Evolutionary conservation across 2,888 invertebrate species (phyloP).

Genomic region (Caprella mutica): DNA sequence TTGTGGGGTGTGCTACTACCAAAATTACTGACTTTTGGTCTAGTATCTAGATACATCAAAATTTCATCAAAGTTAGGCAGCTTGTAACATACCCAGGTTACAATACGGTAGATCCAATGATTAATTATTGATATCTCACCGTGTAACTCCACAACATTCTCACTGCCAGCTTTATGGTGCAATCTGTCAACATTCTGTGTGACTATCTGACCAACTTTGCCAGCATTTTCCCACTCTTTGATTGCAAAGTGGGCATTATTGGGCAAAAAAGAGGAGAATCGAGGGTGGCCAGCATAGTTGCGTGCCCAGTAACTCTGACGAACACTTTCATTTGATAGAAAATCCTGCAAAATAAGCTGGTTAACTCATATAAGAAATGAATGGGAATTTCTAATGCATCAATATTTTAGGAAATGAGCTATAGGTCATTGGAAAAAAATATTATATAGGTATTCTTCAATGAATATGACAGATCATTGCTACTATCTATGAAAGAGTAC

Average conservation of each 20-base stretch:
- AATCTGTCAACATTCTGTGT: slow-evolving; percentile 95
- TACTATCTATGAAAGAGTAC: too few species aligned
- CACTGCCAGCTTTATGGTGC: slow-evolving; percentile 79
- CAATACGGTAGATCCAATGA: not conserved
- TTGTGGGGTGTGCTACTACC: too few species aligned
- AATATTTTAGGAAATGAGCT: too few species aligned
- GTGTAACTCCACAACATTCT: slow-evolving; percentile 71
- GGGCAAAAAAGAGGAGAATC: slow-evolving; percentile 65
- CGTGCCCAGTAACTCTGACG: slow-evolving; percentile 88
- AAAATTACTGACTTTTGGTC: too few species aligned
- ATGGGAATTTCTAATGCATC: too few species aligned
- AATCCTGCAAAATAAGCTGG: slow-evolving; percentile 24
- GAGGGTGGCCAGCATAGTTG: slow-evolving; percentile 81
- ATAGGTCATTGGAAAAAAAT: too few species aligned
- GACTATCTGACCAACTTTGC: slow-evolving; percentile 57
- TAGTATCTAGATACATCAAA: too few species aligned
- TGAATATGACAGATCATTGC: too few species aligned
- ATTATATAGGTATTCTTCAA: too few species aligned
- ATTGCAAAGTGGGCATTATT: slow-evolving; percentile 65
- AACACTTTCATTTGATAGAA: slow-evolving; percentile 48
- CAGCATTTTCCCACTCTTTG: slow-evolving; percentile 56
- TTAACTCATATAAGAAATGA: too few species aligned
- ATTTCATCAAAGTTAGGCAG: too few species aligned
- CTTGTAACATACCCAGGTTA: too few species aligned
- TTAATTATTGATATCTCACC: slow-evolving; percentile 50